Conservation (phyloP, 2,888 invertebrate species). For the Brachyptera risi region DNA sequence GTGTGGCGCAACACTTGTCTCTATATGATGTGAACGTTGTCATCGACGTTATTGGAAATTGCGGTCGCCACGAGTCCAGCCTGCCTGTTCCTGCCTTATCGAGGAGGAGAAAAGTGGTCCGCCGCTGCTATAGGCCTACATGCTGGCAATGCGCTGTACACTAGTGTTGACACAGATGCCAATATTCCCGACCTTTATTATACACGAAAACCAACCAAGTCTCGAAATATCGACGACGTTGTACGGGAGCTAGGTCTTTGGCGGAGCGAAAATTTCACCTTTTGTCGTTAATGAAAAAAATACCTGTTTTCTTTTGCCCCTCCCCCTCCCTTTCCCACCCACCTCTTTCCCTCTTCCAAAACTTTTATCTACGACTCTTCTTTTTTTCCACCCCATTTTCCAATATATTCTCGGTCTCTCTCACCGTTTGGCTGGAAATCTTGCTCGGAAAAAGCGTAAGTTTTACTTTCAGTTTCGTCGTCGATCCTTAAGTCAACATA, state of each 20-base stretch:
- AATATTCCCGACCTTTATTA: constrained; percentile 27
- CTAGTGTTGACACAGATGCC: constrained; percentile 31
- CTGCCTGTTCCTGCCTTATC: too few species aligned
- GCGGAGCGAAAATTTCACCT: constrained; percentile 29
- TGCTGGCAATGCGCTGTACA: background rate
- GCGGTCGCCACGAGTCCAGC: too few species aligned
- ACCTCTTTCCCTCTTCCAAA: background rate
- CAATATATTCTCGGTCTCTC: constrained; percentile 7
- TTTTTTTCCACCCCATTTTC: constrained; percentile 22
- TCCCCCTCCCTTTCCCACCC: background rate
- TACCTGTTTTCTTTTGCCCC: constrained; percentile 32
- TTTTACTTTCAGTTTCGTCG: constrained; percentile 16
- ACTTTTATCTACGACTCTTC: too few species aligned
- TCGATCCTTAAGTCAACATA: constrained; percentile 25
- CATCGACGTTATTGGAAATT: too few species aligned
- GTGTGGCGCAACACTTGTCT: too few species aligned
- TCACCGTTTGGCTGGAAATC: constrained; percentile 3
- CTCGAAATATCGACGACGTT: too few species aligned
- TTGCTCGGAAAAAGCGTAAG: constrained; percentile 17
- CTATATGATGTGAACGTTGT: too few species aligned
- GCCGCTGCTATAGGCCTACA: too few species aligned
- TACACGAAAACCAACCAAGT: too few species aligned
- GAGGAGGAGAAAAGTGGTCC: too few species aligned
- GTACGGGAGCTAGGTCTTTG: background rate
- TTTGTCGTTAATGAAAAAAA: constrained; percentile 33